These are phyloP conservation scores for Pseudocheirus occidentalis DNA, from an alignment of 2,797 vertebrate species.

Conservation along the genomic window DNA sequence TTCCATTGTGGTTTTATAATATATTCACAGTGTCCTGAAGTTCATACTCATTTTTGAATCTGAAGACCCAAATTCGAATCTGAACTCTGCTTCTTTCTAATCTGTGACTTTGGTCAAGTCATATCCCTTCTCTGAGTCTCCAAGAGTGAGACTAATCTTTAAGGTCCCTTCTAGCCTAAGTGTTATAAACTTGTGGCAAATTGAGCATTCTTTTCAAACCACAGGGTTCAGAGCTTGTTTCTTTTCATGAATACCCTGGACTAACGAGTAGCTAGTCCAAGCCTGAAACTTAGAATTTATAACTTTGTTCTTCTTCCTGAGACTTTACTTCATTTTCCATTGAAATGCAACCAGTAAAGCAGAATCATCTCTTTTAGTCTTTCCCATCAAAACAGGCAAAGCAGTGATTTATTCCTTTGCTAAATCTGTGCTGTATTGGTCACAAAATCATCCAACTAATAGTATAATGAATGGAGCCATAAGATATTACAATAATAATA, in stretches of 20 bases:
- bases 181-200: not conserved
- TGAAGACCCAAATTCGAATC: not conserved
- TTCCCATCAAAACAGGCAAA: constrained; percentile 24
- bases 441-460: constrained; percentile 32
- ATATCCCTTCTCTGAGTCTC: not conserved
- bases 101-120: not conserved
- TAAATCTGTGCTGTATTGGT: constrained; percentile 20
- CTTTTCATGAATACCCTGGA: not conserved
- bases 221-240: not conserved
- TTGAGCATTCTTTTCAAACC: not conserved
- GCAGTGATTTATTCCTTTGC: constrained; percentile 2
- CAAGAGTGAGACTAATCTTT: not conserved
- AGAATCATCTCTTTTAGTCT: constrained; percentile 38
- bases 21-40: not conserved
- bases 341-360: not conserved
- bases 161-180: not conserved
- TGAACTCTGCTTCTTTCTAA: not conserved
- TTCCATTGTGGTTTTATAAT: not conserved
- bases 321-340: not conserved
- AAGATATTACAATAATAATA: constrained; percentile 2
- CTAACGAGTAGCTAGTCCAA: not conserved
- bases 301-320: not conserved
- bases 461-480: constrained; percentile 26
- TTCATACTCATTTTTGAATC: not conserved
- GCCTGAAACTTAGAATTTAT: not conserved